These are phyloP conservation scores for Drosophila bunnanda DNA, from an alignment of 2,888 invertebrate genomes.

Conservation along the genomic window DNA sequence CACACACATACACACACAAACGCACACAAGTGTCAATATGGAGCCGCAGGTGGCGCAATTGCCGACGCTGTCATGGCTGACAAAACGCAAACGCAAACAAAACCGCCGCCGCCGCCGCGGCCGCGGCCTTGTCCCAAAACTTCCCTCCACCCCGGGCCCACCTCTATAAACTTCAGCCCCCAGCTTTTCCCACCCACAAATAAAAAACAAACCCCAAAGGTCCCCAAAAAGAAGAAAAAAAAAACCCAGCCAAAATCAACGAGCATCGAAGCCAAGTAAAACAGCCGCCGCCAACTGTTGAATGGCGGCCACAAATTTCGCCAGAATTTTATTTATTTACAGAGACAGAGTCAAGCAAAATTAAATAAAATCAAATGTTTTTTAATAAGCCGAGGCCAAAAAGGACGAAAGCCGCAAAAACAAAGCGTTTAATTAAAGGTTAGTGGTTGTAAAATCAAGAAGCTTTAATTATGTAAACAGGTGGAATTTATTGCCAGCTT, in stretches of 20 bases:
- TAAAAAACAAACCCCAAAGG: neutral
- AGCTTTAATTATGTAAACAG: too few species aligned
- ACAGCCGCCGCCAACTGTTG: constrained; percentile 62
- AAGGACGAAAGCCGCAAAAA: neutral
- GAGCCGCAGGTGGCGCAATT: constrained; percentile 69
- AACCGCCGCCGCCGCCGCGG: constrained; percentile 51
- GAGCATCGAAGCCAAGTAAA: constrained; percentile 46
- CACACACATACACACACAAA: neutral
- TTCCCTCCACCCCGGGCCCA: neutral
- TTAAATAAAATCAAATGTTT: constrained; percentile 45
- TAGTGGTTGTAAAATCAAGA: neutral
- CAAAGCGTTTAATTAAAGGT: neutral
- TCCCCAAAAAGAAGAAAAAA: neutral
- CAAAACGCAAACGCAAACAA: constrained; percentile 75
- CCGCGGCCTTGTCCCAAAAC: constrained; percentile 65
- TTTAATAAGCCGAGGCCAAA: constrained; percentile 47
- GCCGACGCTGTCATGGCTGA: constrained; percentile 67
- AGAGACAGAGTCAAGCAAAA: constrained; percentile 4
- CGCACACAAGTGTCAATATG: constrained; percentile 66
- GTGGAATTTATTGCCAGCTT: too few species aligned
- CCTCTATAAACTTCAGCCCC: neutral
- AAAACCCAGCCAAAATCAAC: constrained; percentile 1
- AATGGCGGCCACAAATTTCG: constrained; percentile 55
- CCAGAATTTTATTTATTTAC: constrained; percentile 64
- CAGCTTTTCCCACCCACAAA: neutral